A percentile compares a stretch with the other conserved stretches of the same genome.
Conservation (phyloP, 92 coral and sea anemone species). For the Isaurus tuberculatus region DNA sequence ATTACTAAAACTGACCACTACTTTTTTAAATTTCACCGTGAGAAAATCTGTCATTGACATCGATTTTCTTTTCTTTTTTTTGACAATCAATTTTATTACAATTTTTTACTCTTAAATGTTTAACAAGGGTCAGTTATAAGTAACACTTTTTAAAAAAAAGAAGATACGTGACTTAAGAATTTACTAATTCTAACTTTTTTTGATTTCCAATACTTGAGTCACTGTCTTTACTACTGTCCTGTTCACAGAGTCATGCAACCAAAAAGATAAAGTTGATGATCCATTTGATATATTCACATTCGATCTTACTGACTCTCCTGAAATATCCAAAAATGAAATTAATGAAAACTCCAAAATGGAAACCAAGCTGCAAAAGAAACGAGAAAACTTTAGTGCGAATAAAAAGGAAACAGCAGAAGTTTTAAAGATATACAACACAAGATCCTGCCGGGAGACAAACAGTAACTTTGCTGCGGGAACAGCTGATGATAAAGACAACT, state of each 20-base stretch:
- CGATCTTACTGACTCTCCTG: conserved; percentile 72
- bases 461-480: neutral
- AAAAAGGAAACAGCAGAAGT: conserved; percentile 45
- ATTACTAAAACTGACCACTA: no score
- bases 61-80: no score
- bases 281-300: conserved; percentile 77
- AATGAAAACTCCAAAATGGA: conserved; percentile 8
- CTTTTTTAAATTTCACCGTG: no score
- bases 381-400: neutral
- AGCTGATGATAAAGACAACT: neutral
- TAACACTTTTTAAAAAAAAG: no score
- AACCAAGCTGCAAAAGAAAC: neutral
- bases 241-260: conserved; percentile 14
- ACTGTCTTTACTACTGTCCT: neutral
- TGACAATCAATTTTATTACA: no score
- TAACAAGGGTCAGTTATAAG: no score
- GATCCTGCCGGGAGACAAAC: conserved; percentile 19
- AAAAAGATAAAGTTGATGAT: conserved; percentile 50
- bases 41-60: no score
- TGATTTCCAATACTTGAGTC: neutral
- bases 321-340: conserved; percentile 24
- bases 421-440: neutral
- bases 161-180: neutral
- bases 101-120: no score
- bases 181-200: neutral